Percentiles rank a stretch among this genome's conserved stretches.
Conservation (phyloP, 30 jellyfish, hydroid and myxozoan species). For the Morbakka virulenta region DNA sequence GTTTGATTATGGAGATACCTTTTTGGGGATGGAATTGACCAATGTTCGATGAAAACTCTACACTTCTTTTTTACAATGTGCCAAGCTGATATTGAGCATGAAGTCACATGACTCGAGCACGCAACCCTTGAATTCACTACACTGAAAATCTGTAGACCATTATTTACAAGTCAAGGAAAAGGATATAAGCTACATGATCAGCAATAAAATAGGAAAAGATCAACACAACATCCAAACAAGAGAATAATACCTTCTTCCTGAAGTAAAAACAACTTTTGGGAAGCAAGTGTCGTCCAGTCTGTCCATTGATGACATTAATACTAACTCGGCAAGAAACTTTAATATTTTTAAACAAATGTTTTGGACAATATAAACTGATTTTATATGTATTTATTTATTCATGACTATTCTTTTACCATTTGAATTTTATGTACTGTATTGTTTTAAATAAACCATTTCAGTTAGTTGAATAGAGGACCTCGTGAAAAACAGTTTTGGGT, state of each 20-base stretch:
- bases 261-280: constrained; percentile 48
- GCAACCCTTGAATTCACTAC: constrained; percentile 44
- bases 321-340: constrained; percentile 55
- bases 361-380: constrained; percentile 30
- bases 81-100: constrained; percentile 63
- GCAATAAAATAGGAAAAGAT: constrained; percentile 51
- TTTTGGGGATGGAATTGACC: constrained; percentile 22
- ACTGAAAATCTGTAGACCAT: constrained; percentile 47
- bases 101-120: constrained; percentile 63
- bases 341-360: constrained; percentile 34
- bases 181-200: constrained; percentile 44
- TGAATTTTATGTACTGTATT: neutral
- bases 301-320: constrained; percentile 52
- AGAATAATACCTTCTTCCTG: constrained; percentile 39
- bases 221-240: constrained; percentile 38
- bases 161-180: constrained; percentile 7
- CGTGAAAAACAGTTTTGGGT: constrained; percentile 55
- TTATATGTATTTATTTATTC: too few species aligned
- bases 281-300: constrained; percentile 69
- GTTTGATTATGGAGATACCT: constrained; percentile 48
- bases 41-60: constrained; percentile 35
- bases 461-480: constrained; percentile 57
- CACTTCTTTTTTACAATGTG: constrained; percentile 50
- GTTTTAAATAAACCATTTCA: constrained; percentile 21
- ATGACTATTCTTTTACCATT: neutral